A percentile compares a stretch with the other conserved stretches of the same genome.
Evolutionary conservation across 1,140 invertebrate genomes (phyloP).

Genomic region (Bacillus rossius): DNA sequence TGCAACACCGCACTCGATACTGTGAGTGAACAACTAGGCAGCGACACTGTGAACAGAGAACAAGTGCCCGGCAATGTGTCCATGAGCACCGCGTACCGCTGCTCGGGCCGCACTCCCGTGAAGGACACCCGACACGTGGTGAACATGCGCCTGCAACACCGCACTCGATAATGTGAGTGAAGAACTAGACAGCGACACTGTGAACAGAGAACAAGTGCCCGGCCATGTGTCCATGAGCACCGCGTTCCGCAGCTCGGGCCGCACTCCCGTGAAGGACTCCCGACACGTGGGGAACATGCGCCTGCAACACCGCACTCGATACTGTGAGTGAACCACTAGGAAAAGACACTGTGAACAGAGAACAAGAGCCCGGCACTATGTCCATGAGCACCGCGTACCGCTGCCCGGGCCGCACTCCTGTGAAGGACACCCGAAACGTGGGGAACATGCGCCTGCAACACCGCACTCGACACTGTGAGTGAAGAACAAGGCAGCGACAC

Average conservation of each 20-base stretch:
- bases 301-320: slow-evolving; percentile 53
- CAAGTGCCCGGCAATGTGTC: no score
- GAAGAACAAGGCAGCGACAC: no score
- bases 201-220: slow-evolving; percentile 31
- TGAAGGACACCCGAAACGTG: slow-evolving; percentile 89
- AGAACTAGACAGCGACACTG: no score
- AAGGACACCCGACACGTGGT: slow-evolving; percentile 92
- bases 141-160: slow-evolving; percentile 89
- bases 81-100: slow-evolving; percentile 86
- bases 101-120: slow-evolving; percentile 62
- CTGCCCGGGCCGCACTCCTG: slow-evolving; percentile 60
- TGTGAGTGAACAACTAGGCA: no score
- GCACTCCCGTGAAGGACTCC: slow-evolving; percentile 83
- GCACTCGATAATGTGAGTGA: no score
- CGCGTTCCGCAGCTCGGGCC: slow-evolving; percentile 67
- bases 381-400: slow-evolving; percentile 92
- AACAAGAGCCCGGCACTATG: slow-evolving; percentile 67
- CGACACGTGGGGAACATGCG: slow-evolving; percentile 97
- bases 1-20: no score
- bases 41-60: no score
- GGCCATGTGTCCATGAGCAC: slow-evolving; percentile 95
- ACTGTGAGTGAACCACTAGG: no score
- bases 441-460: slow-evolving; percentile 95
- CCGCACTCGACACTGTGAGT: no score
- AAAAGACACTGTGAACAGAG: no score